A percentile compares a stretch with the other conserved stretches of the same genome.
Conservation (phyloP, 2,113 vertebrate genomes). For the Spermophilus dauricus region DNA sequence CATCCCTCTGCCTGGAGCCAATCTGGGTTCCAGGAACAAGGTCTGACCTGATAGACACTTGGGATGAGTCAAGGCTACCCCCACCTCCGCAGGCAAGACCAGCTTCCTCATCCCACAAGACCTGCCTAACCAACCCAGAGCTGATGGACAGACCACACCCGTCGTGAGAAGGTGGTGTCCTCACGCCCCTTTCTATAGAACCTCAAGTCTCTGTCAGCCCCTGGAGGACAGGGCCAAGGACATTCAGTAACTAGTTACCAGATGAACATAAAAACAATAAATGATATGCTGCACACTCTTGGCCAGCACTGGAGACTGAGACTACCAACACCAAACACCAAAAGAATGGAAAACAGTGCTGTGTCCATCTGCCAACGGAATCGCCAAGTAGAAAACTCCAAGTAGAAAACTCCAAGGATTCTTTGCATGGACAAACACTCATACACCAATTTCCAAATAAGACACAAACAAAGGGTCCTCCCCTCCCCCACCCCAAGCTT, state of each 20-base stretch:
- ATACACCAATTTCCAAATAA: not conserved
- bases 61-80: too few species aligned
- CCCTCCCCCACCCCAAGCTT: not conserved
- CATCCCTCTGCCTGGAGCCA: too few species aligned
- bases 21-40: too few species aligned
- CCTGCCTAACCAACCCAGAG: too few species aligned
- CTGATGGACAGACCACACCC: too few species aligned
- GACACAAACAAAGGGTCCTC: not conserved
- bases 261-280: slow-evolving; percentile 35
- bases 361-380: not conserved
- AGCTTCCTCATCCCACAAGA: too few species aligned
- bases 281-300: not conserved
- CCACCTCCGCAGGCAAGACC: too few species aligned
- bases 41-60: too few species aligned
- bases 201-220: too few species aligned
- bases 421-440: not conserved
- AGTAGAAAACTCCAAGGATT: slow-evolving; percentile 1
- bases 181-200: too few species aligned
- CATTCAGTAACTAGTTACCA: not conserved
- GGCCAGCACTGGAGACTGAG: not conserved
- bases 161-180: too few species aligned
- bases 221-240: too few species aligned
- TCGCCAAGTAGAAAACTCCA: not conserved
- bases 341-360: not conserved
- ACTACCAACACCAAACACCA: not conserved